These are phyloP conservation scores for Drosophila yooni DNA, from an alignment of 2,888 invertebrate genomes.

Conservation along the genomic window DNA sequence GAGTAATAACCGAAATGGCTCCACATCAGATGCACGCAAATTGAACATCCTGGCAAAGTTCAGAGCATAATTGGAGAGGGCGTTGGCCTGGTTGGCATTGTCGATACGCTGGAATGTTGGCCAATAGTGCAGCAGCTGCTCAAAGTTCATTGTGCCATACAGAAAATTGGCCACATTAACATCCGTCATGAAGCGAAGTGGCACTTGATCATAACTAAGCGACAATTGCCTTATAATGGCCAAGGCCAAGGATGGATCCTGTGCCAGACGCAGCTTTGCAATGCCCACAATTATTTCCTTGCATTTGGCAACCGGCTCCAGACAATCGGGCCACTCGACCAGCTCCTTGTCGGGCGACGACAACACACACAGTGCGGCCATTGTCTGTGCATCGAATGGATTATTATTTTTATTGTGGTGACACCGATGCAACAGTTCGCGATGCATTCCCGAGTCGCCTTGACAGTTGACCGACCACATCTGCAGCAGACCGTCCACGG, in stretches of 20 bases:
- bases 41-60: slow-evolving; percentile 56
- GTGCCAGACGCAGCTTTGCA: slow-evolving; percentile 67
- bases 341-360: slow-evolving; percentile 30
- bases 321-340: slow-evolving; percentile 45
- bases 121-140: slow-evolving; percentile 74
- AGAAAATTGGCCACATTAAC: slow-evolving; percentile 63
- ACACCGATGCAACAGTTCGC: slow-evolving; percentile 73
- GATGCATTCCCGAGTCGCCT: slow-evolving; percentile 67
- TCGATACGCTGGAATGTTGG: slow-evolving; percentile 25
- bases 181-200: slow-evolving; percentile 61
- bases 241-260: slow-evolving; percentile 54
- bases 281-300: slow-evolving; percentile 55
- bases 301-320: slow-evolving; percentile 27
- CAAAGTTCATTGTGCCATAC: slow-evolving; percentile 71
- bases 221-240: slow-evolving; percentile 60
- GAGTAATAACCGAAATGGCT: slow-evolving; percentile 75
- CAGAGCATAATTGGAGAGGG: slow-evolving; percentile 2
- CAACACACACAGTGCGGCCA: slow-evolving; percentile 52
- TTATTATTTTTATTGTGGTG: slow-evolving; percentile 56
- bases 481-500: slow-evolving; percentile 59
- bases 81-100: slow-evolving; percentile 19
- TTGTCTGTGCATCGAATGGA: slow-evolving; percentile 17
- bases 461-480: slow-evolving; percentile 72
- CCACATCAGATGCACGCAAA: slow-evolving; percentile 63
- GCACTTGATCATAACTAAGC: slow-evolving; percentile 77